phyloP scores from a whole-genome alignment of 2,888 invertebrate genomes.

The Acronicta aceris region DNA sequence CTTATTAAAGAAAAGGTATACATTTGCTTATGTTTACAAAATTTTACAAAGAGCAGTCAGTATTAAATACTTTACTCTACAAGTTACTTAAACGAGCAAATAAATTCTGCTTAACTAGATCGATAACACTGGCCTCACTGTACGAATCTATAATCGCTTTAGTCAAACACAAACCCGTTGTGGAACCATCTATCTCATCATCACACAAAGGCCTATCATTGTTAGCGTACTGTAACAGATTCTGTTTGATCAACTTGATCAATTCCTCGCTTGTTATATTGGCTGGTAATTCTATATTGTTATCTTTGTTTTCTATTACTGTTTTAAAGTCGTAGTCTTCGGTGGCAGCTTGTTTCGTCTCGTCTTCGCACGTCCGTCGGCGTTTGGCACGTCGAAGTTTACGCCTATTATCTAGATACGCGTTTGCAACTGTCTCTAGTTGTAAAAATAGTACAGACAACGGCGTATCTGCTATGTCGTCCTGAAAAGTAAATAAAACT shows the following conservation, averaged over 20 bases:
- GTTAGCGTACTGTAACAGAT: constrained; percentile 69
- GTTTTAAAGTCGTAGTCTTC: constrained; percentile 72
- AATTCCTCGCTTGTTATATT: constrained; percentile 70
- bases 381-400: constrained; percentile 78
- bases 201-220: constrained; percentile 66
- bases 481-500: constrained; percentile 67
- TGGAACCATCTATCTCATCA: constrained; percentile 76
- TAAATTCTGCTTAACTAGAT: constrained; percentile 86
- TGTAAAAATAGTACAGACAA: constrained; percentile 82
- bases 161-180: constrained; percentile 74
- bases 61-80: constrained; percentile 6
- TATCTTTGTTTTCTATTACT: constrained; percentile 69
- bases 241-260: constrained; percentile 73
- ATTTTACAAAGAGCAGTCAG: constrained; percentile 6
- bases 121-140: constrained; percentile 90
- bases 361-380: constrained; percentile 76
- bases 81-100: constrained; percentile 71
- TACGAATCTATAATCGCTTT: constrained; percentile 90
- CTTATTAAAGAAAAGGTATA: constrained; percentile 9
- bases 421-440: constrained; percentile 80
- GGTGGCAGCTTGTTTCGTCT: constrained; percentile 37
- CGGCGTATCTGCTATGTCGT: constrained; percentile 83
- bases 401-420: constrained; percentile 75
- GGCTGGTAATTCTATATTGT: constrained; percentile 71
- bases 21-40: constrained; percentile 33